Base-by-base conservation (phyloP, 2,113 vertebrate species). In the Dolichotis patagonum region DNA sequence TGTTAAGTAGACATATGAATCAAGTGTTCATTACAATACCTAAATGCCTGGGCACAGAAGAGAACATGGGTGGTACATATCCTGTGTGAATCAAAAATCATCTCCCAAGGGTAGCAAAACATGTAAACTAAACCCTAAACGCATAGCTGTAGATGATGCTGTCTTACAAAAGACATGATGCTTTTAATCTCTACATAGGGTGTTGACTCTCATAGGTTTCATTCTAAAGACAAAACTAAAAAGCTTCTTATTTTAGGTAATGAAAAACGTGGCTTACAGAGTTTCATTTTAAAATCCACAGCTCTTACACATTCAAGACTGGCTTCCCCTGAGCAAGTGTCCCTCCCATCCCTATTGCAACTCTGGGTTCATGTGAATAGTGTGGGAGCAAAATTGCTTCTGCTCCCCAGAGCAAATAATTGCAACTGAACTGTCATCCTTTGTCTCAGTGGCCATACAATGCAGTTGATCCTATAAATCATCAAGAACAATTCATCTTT, bases 81-180 rank as follows among this genome's bases (percentile, higher is more conserved):
- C 41, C 5, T 35, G 22, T 62, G 1, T 46, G 0, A 67, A 5
- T 75, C 16, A 26, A 46, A 38, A 91, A 43, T 88, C 38, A 93
- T 80, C 32, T 89, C 32, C 60, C n/a, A 62, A 84, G 28, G 80
- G 10, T 4, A 67, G 67, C 73, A 96, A 52, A 19, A 88, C 5
- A 75, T 77, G 9, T 54, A 93, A 96, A 87, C 7, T 86, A 93
- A 96, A 87, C 7, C 83, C 86, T 90, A 26, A 81, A 89, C n/a
- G 19, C 13, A 65, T 75, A 93, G 82, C 6, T 41, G 41, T 49
- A 22, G 10, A 82, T n/a, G 12, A 88, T n/a, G 5, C 38, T 81
- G 43, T 93, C 65, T 85, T 85, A 12, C 41, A 77, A 71, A 88
- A 9, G 35, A 92, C n/a, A 75, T 30, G 0, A 9, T 90, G 7